Percentiles rank a stretch among this genome's conserved stretches.
Evolutionary conservation across 2,113 vertebrate genomes (phyloP).

Genomic region (Barbus barbus): DNA sequence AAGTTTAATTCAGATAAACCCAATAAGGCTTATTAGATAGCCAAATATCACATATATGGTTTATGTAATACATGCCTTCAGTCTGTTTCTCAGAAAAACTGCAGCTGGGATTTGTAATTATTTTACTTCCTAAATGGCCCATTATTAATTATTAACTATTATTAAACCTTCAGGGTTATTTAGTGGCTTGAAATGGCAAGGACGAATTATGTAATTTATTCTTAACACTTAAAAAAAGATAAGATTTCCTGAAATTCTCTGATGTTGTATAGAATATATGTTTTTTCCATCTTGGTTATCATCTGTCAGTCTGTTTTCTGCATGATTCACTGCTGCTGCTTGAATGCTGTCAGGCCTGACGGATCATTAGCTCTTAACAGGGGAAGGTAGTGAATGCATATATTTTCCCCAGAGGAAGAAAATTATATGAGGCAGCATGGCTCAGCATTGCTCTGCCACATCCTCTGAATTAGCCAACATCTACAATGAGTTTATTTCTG

Average conservation of each 20-base stretch:
- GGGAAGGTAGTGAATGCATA: not conserved
- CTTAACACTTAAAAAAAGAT: not conserved
- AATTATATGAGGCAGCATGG: not conserved
- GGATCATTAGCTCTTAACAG: not conserved
- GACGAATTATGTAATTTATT: not conserved
- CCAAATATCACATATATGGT: not conserved
- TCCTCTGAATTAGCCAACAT: not conserved
- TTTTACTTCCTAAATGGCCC: not conserved
- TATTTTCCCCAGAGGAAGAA: not conserved
- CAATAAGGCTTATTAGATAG: no score
- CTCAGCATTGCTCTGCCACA: not conserved
- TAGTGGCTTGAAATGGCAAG: not conserved
- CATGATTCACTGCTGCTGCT: constrained; percentile 1
- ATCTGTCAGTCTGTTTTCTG: not conserved
- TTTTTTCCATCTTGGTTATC: not conserved
- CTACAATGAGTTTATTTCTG: not conserved
- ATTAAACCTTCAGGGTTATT: not conserved
- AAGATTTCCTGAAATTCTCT: not conserved
- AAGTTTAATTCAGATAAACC: not conserved
- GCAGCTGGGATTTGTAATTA: not conserved
- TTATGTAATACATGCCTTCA: not conserved
- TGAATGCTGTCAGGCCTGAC: not conserved
- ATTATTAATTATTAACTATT: constrained; percentile 6
- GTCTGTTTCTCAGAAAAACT: not conserved
- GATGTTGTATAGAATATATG: not conserved